Conservation (phyloP, 2,797 vertebrate species). For the Rhyacichthys aspro region DNA sequence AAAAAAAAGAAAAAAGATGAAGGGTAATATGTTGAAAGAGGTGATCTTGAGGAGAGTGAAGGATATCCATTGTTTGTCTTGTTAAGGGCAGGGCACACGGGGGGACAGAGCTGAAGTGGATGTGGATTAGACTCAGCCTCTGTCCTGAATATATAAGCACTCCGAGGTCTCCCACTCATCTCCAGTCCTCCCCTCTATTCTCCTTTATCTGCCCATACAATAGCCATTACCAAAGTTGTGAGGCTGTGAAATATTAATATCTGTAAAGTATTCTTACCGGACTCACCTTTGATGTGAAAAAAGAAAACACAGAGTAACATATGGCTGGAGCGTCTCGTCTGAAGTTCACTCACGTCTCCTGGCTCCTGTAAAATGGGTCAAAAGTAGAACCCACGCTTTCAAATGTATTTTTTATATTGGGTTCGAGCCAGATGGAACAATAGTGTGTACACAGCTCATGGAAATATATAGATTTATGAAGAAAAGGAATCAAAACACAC, state of each 20-base stretch:
- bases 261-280: slow-evolving; percentile 41
- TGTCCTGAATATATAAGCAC: slow-evolving; percentile 78
- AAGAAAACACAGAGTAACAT: slow-evolving; percentile 34
- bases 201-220: slow-evolving; percentile 27
- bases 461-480: slow-evolving; percentile 1
- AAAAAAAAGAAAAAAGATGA: slow-evolving; percentile 55
- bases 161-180: slow-evolving; percentile 55
- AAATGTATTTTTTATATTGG: slow-evolving; percentile 53
- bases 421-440: slow-evolving; percentile 27
- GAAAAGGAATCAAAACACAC: slow-evolving; percentile 5
- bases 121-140: slow-evolving; percentile 78
- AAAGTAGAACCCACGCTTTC: slow-evolving; percentile 35
- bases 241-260: slow-evolving; percentile 50
- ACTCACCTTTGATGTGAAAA: slow-evolving; percentile 42
- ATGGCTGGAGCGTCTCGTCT: slow-evolving; percentile 5
- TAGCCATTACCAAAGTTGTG: slow-evolving; percentile 27
- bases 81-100: slow-evolving; percentile 82
- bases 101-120: slow-evolving; percentile 77
- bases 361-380: slow-evolving; percentile 49
- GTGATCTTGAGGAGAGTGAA: slow-evolving; percentile 82
- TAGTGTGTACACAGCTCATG: slow-evolving; percentile 10
- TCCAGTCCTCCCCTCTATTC: neutral
- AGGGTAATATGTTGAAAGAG: slow-evolving; percentile 80
- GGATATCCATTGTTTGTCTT: slow-evolving; percentile 85
- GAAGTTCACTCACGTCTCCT: slow-evolving; percentile 24